A percentile compares a stretch with the other conserved stretches of the same genome.
These are phyloP conservation scores for Sciurus vulgaris DNA, from an alignment of 2,797 vertebrate species.

Conservation along the genomic window DNA sequence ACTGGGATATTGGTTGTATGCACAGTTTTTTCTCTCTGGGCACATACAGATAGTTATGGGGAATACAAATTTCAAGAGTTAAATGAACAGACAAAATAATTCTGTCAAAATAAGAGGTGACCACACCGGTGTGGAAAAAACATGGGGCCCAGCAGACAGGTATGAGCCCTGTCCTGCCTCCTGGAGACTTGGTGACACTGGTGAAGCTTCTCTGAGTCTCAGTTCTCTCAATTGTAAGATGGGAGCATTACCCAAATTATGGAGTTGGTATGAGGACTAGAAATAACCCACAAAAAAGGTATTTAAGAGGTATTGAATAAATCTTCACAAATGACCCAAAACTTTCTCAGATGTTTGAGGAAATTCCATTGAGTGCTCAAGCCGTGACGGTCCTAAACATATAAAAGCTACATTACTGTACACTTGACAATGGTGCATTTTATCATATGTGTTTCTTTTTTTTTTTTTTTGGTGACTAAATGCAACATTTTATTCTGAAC, in stretches of 20 bases:
- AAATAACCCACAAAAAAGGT: neutral
- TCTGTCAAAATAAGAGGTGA: neutral
- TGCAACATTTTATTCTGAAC: neutral
- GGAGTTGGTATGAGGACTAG: neutral
- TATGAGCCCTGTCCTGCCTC: too few relatives aligned
- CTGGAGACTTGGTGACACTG: fast-evolving
- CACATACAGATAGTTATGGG: neutral
- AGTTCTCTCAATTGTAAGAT: neutral
- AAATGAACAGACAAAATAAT: neutral
- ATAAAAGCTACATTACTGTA: neutral
- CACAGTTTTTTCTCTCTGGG: neutral
- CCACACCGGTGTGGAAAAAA: neutral
- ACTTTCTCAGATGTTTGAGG: neutral
- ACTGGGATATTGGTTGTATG: neutral
- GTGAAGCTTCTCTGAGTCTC: neutral
- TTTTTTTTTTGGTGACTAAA: neutral
- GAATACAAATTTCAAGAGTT: neutral
- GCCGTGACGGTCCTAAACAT: neutral
- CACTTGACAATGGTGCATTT: neutral
- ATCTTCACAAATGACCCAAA: neutral
- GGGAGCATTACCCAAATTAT: neutral
- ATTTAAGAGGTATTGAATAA: neutral
- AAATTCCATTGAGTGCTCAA: neutral
- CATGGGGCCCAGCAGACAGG: too few relatives aligned
- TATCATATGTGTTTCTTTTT: neutral